Percentiles rank a stretch among this genome's conserved stretches.
phyloP scores from a whole-genome alignment of 1,140 invertebrate genomes.

The Zaprionus ornatus region DNA sequence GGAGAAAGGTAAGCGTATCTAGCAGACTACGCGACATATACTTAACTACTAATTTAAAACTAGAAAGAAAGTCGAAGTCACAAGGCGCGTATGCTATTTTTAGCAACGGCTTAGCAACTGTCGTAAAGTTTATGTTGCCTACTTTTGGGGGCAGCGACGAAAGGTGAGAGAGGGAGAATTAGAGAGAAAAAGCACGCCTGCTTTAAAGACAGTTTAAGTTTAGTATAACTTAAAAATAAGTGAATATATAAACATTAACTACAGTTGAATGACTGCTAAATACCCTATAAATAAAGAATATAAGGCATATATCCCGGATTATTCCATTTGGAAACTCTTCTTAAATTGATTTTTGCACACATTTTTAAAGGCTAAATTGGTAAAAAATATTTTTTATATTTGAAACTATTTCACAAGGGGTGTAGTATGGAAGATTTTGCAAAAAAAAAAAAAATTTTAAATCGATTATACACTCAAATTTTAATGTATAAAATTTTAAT shows the following conservation, averaged over 20 bases:
- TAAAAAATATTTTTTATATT: too few relatives aligned
- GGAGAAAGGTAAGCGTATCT: not conserved
- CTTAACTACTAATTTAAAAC: conserved; percentile 35
- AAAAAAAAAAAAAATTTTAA: too few relatives aligned
- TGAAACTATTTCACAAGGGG: too few relatives aligned
- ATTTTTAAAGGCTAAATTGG: too few relatives aligned
- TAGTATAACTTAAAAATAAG: not conserved
- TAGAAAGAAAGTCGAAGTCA: not conserved
- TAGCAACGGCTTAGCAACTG: not conserved
- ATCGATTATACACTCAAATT: too few relatives aligned
- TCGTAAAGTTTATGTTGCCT: conserved; percentile 25
- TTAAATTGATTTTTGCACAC: too few relatives aligned
- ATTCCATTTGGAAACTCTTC: too few relatives aligned
- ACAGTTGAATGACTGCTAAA: not conserved
- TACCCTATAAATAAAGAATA: not conserved
- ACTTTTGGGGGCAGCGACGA: conserved; percentile 7
- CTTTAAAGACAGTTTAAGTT: not conserved
- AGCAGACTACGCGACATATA: not conserved
- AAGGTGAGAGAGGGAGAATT: not conserved
- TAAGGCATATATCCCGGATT: not conserved
- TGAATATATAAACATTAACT: too few relatives aligned
- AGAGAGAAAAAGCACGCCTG: not conserved
- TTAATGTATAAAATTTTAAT: too few relatives aligned
- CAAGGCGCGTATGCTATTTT: conserved; percentile 1
- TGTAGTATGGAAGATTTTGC: too few relatives aligned